These are phyloP conservation scores for Xenentodon cancila DNA, from an alignment of 2,797 vertebrate species.

Conservation along the genomic window DNA sequence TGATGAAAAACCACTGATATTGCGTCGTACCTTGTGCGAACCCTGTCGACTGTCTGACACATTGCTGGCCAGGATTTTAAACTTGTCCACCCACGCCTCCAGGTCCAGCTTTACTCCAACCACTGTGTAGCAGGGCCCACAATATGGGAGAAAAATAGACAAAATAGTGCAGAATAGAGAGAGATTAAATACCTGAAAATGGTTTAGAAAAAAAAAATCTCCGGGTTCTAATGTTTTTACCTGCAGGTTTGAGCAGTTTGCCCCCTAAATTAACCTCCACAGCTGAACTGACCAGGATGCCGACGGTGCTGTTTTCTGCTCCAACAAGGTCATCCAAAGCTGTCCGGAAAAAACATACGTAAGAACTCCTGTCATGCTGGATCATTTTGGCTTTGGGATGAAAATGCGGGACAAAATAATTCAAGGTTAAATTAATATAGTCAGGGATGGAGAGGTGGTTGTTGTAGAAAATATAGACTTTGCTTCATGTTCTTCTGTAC, in stretches of 20 bases:
- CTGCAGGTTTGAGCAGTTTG: constrained; percentile 93
- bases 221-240: constrained; percentile 62
- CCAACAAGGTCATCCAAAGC: constrained; percentile 83
- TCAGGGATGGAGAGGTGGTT: neutral
- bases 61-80: constrained; percentile 98
- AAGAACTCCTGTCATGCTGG: neutral
- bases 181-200: neutral
- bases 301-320: constrained; percentile 90
- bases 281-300: constrained; percentile 93
- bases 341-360: constrained; percentile 46
- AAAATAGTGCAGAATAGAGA: constrained; percentile 4
- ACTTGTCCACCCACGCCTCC: constrained; percentile 98
- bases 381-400: neutral
- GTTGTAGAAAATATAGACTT: neutral
- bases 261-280: constrained; percentile 91
- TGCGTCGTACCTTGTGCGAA: constrained; percentile 82
- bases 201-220: too few species aligned
- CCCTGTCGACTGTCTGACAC: constrained; percentile 92
- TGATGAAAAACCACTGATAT: neutral
- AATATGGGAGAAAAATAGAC: constrained; percentile 2
- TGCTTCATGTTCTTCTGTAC: neutral
- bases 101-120: constrained; percentile 97
- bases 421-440: neutral
- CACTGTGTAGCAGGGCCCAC: constrained; percentile 76
- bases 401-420: neutral